Evolutionary conservation across 2,888 invertebrate species (phyloP), one percentile per base, ranked within the genome.

Genomic region (Nebria brevicollis): DNA sequence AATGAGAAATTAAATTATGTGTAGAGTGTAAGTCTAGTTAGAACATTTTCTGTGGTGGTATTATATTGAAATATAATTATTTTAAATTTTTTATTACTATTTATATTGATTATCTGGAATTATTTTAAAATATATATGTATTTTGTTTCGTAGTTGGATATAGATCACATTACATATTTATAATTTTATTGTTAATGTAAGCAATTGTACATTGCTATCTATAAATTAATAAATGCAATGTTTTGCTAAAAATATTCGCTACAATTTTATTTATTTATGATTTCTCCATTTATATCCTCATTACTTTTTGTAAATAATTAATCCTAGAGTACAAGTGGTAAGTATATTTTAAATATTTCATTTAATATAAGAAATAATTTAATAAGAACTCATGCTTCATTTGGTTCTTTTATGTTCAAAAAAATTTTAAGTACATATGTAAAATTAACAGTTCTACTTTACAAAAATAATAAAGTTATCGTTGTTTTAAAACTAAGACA

Each of bases 141-240:
- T 20, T 20, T 20, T 54, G 13, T 54, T 54, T 54, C 13, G 54
- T 54, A 54, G 11, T 34, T 54, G 2, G 54, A 11, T 54, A 8
- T 54, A 54, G 34, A 34, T 34, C 8, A 54, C 2, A 54, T 54
- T 6, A 54, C 4, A 54, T 54, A 54, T 54, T 8, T 54, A 54
- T 54, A 11, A 54, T 54, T 54, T 54, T 54, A 54, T 64, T 43
- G 66, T 75, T 72, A 75, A 70, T 72, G 70, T 80, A 72, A 66
- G 66, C 68, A 68, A 79, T 26, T 80, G 80, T 80, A 80, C 80
- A 80, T 80, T 75, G 80, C 80, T 80, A 75, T 80, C 43, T 34
- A 78, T 70, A 75, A 75, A 80, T 54, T 54, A 54, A 11, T 80
- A 80, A 68, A 80, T 80, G 80, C 80, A 70, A 75, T 80, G 80